These are phyloP conservation scores for Smithornis capensis DNA, from an alignment of 2,113 vertebrate species.

Conservation along the genomic window DNA sequence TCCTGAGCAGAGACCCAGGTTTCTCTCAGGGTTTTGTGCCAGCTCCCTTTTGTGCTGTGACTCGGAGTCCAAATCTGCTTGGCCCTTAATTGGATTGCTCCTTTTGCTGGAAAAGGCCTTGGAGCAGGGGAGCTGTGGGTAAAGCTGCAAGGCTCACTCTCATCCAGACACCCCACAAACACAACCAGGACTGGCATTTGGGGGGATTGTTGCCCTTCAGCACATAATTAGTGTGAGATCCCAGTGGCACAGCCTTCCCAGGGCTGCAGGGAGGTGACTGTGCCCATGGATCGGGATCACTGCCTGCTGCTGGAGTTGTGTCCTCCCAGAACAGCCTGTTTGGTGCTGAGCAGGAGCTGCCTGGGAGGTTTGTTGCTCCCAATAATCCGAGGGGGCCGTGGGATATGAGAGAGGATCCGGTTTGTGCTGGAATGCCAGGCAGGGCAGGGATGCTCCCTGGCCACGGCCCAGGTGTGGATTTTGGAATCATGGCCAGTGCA, in stretches of 20 bases:
- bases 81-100: neutral
- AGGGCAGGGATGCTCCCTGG: no score
- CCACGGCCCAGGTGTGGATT: neutral
- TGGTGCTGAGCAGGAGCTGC: neutral
- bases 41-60: neutral
- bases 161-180: neutral
- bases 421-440: no score
- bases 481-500: accelerated
- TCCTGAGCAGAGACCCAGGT: neutral
- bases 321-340: neutral
- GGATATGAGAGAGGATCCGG: neutral
- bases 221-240: accelerated
- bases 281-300: accelerated
- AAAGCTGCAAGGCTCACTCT: neutral
- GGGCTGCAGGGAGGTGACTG: neutral
- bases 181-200: accelerated
- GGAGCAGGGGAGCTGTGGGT: neutral
- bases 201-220: neutral
- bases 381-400: neutral
- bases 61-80: neutral
- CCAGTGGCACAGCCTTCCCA: neutral
- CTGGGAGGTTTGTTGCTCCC: neutral
- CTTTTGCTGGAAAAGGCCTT: neutral
- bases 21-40: neutral
- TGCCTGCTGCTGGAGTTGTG: neutral